Percentiles rank a stretch among this genome's conserved stretches.
phyloP scores from a whole-genome alignment of 2,113 vertebrate species.

The Syngnathus scovelli region DNA sequence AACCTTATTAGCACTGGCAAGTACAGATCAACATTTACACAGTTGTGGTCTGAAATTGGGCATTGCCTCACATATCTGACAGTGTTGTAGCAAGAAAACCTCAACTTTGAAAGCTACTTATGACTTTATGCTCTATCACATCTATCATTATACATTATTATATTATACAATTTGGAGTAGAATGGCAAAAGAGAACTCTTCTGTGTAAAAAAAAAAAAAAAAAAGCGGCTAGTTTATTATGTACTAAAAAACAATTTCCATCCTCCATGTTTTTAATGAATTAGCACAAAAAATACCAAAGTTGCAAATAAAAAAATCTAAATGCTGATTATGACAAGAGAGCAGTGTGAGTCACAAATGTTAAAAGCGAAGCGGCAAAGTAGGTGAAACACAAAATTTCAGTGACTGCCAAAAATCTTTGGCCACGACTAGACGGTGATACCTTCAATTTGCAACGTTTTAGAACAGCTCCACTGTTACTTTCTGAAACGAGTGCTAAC shows the following conservation, averaged over 20 bases:
- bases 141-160: not conserved
- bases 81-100: not conserved
- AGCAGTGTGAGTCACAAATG: not conserved
- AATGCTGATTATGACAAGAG: not conserved
- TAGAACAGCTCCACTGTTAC: conserved; percentile 8
- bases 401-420: not conserved
- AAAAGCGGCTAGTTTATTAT: not conserved
- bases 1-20: not conserved
- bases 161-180: not conserved
- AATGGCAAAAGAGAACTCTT: not conserved
- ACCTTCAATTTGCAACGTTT: conserved; percentile 8
- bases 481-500: conserved; percentile 5
- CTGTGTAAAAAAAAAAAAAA: too few species aligned
- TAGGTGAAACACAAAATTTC: not conserved
- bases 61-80: not conserved
- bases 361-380: not conserved
- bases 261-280: not conserved
- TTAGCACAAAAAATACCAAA: not conserved
- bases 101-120: not conserved
- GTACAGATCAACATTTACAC: not conserved
- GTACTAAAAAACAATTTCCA: not conserved
- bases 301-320: not conserved
- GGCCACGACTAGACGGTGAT: not conserved
- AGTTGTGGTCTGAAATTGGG: not conserved
- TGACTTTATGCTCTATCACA: not conserved